Evolutionary conservation across 1,140 invertebrate genomes (phyloP), one percentile per base, ranked within the genome.

Genomic region (Polypedilum pembai): DNA sequence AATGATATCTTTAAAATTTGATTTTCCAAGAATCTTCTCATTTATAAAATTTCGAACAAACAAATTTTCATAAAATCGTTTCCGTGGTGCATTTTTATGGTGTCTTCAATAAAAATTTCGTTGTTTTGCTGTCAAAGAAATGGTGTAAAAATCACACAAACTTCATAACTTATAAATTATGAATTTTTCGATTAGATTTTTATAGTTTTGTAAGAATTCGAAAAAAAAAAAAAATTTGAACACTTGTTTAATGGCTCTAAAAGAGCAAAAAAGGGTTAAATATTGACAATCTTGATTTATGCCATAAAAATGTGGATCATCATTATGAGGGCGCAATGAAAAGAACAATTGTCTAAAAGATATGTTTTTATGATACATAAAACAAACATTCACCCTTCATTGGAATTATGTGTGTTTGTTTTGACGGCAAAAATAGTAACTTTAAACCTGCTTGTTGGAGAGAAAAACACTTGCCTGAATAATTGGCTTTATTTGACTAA

Each of bases 41-140:
- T 56, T 10, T 3, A 56, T n/a, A 56, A 56, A 12, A 56, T 15
- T 69, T 69, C 65, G 65, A 69, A 69, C 65, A 69, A 69, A 69
- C 65, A 56, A 56, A 56, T 12, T 69, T 21, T n/a, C 10, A 45
- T 56, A 4, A n/a, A n/a, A n/a, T n/a, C 45, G 45, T 56, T 56
- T 56, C 45, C 45, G 45, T 56, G 45, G 45, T 56, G 45, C 45
- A 15, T 15, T 56, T 33, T 56, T 15, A 56, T n/a, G 45, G 12
- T 56, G 12, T n/a, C n/a, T n/a, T 56, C 45, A n/a, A 56, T 45
- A 12, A n/a, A 56, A n/a, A n/a, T 56, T 15, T n/a, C 8, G n/a
- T 56, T 56, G 8, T n/a, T n/a, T 15, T 56, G 45, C 15, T 56
- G 8, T n/a, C 12, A 56, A 15, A 4, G 15, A 12, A 45, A 45